Conservation (phyloP, 2,113 vertebrate species). For the Mormoops blainvillei region DNA sequence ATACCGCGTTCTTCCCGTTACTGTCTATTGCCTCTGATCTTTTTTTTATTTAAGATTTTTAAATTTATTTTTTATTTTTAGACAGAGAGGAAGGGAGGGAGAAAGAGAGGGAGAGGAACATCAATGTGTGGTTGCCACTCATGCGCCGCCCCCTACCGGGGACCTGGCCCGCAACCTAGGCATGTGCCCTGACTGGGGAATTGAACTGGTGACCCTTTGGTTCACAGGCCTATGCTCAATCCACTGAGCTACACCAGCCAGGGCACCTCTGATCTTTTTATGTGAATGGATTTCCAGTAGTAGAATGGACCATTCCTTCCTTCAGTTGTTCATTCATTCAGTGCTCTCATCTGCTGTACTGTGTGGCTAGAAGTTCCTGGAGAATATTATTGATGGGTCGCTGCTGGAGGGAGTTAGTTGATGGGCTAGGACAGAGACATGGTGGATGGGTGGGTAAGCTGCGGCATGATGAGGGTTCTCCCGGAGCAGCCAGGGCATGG, state of each 20-base stretch:
- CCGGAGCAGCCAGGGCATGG: background rate
- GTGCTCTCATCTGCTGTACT: background rate
- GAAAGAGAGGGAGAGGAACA: too few relatives aligned
- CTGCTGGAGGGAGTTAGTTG: background rate
- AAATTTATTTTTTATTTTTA: too few relatives aligned
- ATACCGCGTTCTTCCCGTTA: background rate
- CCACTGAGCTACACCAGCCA: too few relatives aligned
- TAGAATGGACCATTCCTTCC: background rate
- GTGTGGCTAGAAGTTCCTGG: background rate
- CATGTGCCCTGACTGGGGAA: too few relatives aligned
- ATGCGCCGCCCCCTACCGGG: too few relatives aligned
- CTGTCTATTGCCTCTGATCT: background rate
- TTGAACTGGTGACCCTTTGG: too few relatives aligned
- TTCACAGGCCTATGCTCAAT: too few relatives aligned
- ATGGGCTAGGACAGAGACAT: background rate
- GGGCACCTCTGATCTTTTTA: background rate
- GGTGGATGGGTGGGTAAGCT: accelerated
- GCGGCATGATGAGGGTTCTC: accelerated
- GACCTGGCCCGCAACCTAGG: too few relatives aligned
- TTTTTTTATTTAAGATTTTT: too few relatives aligned
- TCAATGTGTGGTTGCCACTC: too few relatives aligned
- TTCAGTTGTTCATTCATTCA: background rate
- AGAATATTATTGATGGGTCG: background rate
- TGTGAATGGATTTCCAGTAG: background rate
- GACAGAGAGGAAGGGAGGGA: too few relatives aligned